Evolutionary conservation across 2,888 invertebrate species (phyloP).

Genomic region (Melikaiella ostensackeni): DNA sequence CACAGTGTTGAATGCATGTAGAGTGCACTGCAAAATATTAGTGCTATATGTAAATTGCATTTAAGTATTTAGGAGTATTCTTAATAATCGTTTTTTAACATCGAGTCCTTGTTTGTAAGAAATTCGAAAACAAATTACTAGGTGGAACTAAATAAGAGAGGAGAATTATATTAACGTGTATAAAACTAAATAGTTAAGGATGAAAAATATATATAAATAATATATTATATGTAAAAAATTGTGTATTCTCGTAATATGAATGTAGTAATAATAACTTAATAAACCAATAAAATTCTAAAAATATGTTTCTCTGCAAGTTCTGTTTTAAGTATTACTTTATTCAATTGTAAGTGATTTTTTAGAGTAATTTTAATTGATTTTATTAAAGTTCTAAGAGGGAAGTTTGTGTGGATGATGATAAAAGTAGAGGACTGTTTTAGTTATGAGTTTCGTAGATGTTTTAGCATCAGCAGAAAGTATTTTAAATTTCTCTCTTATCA

Average conservation of each 20-base stretch:
- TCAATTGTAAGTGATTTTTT: too few species aligned
- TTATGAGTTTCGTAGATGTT: too few species aligned
- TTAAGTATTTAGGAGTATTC: conserved; percentile 19
- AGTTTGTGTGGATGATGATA: not conserved
- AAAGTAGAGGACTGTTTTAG: too few species aligned
- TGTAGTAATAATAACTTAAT: conserved; percentile 40
- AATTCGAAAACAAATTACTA: conserved; percentile 29
- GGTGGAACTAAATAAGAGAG: conserved; percentile 12
- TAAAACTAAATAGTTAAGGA: conserved; percentile 31
- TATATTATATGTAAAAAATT: conserved; percentile 39
- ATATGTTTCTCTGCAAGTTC: not conserved
- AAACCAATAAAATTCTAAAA: conserved; percentile 20
- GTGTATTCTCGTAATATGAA: conserved; percentile 38
- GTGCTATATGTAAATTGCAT: conserved; percentile 33
- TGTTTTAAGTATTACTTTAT: not conserved
- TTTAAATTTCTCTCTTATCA: too few species aligned
- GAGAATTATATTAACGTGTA: conserved; percentile 27
- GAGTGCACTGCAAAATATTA: conserved; percentile 26
- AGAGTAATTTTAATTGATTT: not conserved
- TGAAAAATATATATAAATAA: conserved; percentile 33
- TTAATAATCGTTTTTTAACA: conserved; percentile 36
- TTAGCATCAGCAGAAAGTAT: too few species aligned
- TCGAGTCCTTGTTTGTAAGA: conserved; percentile 30
- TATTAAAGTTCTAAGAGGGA: not conserved
- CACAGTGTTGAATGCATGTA: conserved; percentile 8